Conservation (phyloP, 2,888 invertebrate species). For the Eulithis prunata region DNA sequence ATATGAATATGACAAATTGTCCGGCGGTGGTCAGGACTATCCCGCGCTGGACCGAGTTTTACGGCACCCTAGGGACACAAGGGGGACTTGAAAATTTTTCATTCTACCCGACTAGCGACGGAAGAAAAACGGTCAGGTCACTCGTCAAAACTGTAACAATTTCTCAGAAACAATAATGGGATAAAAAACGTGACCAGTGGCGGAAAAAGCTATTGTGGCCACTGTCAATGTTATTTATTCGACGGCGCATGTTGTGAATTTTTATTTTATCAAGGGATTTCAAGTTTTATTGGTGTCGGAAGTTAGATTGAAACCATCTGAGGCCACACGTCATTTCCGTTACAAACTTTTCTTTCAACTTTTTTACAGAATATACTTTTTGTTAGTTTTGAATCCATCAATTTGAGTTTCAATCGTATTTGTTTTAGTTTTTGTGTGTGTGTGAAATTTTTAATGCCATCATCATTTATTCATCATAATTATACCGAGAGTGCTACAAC, state of each 20-base stretch:
- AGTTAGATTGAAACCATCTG: slow-evolving; percentile 58
- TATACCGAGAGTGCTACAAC: no score
- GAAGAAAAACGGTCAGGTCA: slow-evolving; percentile 82
- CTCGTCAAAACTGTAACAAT: slow-evolving; percentile 84
- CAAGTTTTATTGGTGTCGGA: slow-evolving; percentile 73
- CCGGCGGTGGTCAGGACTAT: slow-evolving; percentile 74
- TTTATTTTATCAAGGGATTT: slow-evolving; percentile 80
- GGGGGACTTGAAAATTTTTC: slow-evolving; percentile 84
- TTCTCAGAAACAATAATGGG: slow-evolving; percentile 84
- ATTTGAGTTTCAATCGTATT: neutral
- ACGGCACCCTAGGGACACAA: slow-evolving; percentile 77
- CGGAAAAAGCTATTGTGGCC: slow-evolving; percentile 71
- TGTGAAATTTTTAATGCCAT: no score
- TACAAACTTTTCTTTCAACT: slow-evolving; percentile 11
- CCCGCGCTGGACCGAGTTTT: slow-evolving; percentile 76
- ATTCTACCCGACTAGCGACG: slow-evolving; percentile 73
- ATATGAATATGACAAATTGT: slow-evolving; percentile 86
- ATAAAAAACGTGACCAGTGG: slow-evolving; percentile 74
- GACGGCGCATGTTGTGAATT: slow-evolving; percentile 77
- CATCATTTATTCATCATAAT: no score
- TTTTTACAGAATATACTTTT: neutral
- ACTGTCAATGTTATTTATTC: slow-evolving; percentile 84
- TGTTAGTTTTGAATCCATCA: neutral
- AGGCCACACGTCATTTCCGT: slow-evolving; percentile 29
- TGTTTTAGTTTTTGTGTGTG: no score